Conservation (phyloP, 2,888 invertebrate species). For the Meloe dianella region DNA sequence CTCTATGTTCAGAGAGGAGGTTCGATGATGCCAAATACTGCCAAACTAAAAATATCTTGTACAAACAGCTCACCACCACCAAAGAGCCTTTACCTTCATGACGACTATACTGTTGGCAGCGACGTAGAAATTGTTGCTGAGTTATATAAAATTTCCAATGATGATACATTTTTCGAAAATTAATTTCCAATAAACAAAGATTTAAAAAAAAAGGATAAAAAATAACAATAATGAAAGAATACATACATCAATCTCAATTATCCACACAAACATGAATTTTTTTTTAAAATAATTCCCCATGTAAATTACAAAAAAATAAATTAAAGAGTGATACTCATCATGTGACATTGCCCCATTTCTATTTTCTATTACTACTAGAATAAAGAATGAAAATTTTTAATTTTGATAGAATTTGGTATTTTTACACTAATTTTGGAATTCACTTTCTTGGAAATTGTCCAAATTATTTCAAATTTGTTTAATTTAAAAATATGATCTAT, state of each 20-base stretch:
- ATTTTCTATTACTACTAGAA: neutral
- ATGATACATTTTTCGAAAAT: constrained; percentile 14
- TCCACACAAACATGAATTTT: neutral
- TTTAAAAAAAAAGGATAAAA: neutral
- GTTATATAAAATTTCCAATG: constrained; percentile 38
- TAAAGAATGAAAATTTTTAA: neutral
- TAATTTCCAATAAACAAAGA: neutral
- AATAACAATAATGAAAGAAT: neutral
- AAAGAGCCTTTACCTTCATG: constrained; percentile 38
- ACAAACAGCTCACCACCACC: constrained; percentile 45
- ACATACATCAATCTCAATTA: neutral
- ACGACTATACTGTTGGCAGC: constrained; percentile 20
- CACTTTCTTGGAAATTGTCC: neutral
- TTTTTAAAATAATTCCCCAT: neutral
- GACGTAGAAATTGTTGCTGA: constrained; percentile 35
- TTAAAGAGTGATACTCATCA: neutral
- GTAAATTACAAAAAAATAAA: neutral
- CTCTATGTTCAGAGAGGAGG: constrained; percentile 46
- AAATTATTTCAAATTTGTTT: neutral
- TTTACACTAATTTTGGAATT: neutral
- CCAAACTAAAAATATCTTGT: constrained; percentile 69
- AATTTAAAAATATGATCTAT: neutral
- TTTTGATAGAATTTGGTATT: neutral
- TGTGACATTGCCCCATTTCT: neutral
- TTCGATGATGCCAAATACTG: constrained; percentile 66